phyloP scores from a whole-genome alignment of 2,113 vertebrate species.

The Pimephales promelas region DNA sequence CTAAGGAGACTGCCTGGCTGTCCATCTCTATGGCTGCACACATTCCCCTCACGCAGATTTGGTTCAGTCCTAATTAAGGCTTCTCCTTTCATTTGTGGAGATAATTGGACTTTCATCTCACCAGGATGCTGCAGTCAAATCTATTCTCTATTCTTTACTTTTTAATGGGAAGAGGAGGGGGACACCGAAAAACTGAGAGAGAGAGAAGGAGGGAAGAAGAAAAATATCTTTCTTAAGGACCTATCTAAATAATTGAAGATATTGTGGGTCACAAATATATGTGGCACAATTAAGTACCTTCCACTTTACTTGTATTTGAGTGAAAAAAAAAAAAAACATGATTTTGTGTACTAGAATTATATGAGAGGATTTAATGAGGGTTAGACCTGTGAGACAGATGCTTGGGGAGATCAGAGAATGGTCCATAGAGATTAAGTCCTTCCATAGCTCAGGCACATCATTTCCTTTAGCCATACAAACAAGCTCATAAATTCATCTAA shows the following conservation, averaged over 20 bases:
- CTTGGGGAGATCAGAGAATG: conserved; percentile 55
- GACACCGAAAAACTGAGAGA: conserved; percentile 77
- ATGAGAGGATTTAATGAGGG: conserved; percentile 51
- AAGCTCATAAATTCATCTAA: conserved; percentile 50
- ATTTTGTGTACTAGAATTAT: conserved; percentile 31
- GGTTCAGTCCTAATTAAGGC: conserved; percentile 91
- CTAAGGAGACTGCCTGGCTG: conserved; percentile 80
- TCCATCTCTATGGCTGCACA: conserved; percentile 83
- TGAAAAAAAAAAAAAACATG: background rate
- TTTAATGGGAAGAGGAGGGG: conserved; percentile 74
- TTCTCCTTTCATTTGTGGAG: conserved; percentile 91
- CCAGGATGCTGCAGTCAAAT: conserved; percentile 91
- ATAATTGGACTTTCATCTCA: conserved; percentile 98
- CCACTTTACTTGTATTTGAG: conserved; percentile 20
- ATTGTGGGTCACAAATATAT: conserved; percentile 82
- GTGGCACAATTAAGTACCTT: conserved; percentile 41
- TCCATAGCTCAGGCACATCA: conserved; percentile 18
- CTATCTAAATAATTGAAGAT: conserved; percentile 91
- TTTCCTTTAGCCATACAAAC: conserved; percentile 51
- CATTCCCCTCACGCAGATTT: conserved; percentile 86
- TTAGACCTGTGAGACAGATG: conserved; percentile 40
- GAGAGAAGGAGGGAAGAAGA: conserved; percentile 75
- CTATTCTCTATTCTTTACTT: conserved; percentile 91
- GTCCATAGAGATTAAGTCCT: conserved; percentile 49
- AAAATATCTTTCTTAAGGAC: conserved; percentile 88